These are phyloP conservation scores for Tachina fera DNA, from an alignment of 2,888 invertebrate species.

Conservation along the genomic window DNA sequence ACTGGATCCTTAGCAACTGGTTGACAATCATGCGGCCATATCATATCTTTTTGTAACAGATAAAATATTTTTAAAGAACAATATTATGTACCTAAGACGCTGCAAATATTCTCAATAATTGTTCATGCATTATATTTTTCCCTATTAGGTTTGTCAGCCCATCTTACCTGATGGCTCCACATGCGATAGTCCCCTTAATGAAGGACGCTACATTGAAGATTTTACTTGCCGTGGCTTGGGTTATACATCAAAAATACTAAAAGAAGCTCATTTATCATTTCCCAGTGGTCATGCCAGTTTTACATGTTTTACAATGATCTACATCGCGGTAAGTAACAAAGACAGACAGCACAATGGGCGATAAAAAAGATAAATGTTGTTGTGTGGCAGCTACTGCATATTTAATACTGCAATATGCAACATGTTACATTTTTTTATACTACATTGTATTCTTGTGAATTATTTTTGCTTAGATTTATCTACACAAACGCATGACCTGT, in stretches of 20 bases:
- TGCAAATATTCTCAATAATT: background rate
- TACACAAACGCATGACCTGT: slow-evolving; percentile 94
- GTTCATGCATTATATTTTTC: background rate
- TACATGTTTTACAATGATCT: slow-evolving; percentile 93
- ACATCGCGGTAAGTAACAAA: slow-evolving; percentile 88
- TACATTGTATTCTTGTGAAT: slow-evolving; percentile 13
- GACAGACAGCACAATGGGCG: slow-evolving; percentile 36
- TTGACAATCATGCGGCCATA: too few species aligned
- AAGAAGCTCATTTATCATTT: slow-evolving; percentile 92
- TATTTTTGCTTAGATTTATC: slow-evolving; percentile 87
- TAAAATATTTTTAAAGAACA: too few species aligned
- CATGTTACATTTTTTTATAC: slow-evolving; percentile 18
- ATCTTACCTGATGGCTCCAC: slow-evolving; percentile 84
- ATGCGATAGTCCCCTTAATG: slow-evolving; percentile 85
- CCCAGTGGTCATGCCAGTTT: slow-evolving; percentile 96
- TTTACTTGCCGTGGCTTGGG: slow-evolving; percentile 87
- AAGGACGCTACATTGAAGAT: slow-evolving; percentile 87
- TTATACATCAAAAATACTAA: slow-evolving; percentile 84
- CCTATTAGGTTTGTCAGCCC: slow-evolving; percentile 90
- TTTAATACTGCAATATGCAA: slow-evolving; percentile 12
- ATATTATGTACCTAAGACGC: too few species aligned
- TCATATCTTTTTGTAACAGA: too few species aligned
- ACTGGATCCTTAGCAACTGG: too few species aligned
- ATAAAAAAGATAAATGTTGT: slow-evolving; percentile 25
- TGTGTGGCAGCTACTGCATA: background rate